Conservation (phyloP, 1,140 invertebrate genomes). For the Drosophila neocordata region DNA sequence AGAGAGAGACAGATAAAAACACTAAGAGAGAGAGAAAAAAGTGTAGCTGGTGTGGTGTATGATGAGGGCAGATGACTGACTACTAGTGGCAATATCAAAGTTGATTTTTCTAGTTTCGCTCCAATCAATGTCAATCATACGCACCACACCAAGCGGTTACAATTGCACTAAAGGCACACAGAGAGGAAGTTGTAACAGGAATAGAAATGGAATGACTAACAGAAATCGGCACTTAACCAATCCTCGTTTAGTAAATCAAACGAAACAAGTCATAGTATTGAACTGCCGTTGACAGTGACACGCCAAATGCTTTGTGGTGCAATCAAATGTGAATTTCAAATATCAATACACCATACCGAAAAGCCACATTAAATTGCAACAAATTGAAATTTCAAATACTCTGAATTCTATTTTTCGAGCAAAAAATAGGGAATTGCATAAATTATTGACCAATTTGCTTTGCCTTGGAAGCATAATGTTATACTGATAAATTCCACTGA, state of each 20-base stretch:
- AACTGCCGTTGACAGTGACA: slow-evolving; percentile 3
- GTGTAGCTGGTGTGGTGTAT: too few species aligned
- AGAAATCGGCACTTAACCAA: slow-evolving; percentile 13
- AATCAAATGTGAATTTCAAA: slow-evolving; percentile 4
- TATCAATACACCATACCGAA: too few species aligned
- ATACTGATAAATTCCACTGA: too few species aligned
- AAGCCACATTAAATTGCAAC: too few species aligned
- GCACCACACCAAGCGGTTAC: slow-evolving; percentile 38
- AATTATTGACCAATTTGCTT: neutral
- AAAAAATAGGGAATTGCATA: neutral
- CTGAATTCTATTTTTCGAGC: neutral
- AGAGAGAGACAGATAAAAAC: neutral
- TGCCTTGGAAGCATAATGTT: too few species aligned
- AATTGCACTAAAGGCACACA: slow-evolving; percentile 5
- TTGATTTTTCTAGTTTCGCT: slow-evolving; percentile 25
- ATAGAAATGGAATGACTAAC: slow-evolving; percentile 9
- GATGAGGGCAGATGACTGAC: neutral
- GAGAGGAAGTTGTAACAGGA: neutral
- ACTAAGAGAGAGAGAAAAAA: neutral
- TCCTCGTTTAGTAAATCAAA: neutral
- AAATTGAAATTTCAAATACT: neutral
- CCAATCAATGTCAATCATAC: slow-evolving; percentile 59
- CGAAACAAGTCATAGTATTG: slow-evolving; percentile 8
- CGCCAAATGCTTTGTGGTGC: neutral
- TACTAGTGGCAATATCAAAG: slow-evolving; percentile 8